Evolutionary conservation across 2,113 vertebrate genomes (phyloP).

Genomic region (Passer montanus): DNA sequence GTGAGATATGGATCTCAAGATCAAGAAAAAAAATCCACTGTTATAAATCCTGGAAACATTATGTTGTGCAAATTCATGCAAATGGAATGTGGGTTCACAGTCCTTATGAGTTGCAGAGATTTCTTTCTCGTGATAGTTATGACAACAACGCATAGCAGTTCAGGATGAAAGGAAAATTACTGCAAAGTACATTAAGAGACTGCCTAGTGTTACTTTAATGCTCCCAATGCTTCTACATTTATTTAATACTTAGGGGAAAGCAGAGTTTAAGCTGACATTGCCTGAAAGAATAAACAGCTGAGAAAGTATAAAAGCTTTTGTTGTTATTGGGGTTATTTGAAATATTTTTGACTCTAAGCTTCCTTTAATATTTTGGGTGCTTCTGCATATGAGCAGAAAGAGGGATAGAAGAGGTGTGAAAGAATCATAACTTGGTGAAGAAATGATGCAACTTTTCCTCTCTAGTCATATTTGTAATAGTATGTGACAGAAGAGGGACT

Average conservation of each 20-base stretch:
- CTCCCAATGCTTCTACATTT: neutral
- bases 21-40: neutral
- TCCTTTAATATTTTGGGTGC: neutral
- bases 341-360: neutral
- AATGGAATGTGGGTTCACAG: neutral
- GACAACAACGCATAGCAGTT: neutral
- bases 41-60: neutral
- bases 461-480: neutral
- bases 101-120: neutral
- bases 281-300: neutral
- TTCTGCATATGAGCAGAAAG: neutral
- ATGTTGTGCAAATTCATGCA: neutral
- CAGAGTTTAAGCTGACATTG: neutral
- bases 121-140: neutral
- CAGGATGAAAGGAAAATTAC: neutral
- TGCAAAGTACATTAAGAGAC: neutral
- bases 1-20: neutral
- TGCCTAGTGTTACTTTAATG: neutral
- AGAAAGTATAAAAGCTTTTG: neutral
- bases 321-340: neutral
- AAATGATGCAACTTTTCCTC: neutral
- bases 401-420: neutral
- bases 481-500: neutral
- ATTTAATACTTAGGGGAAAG: neutral
- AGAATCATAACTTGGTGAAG: neutral